phyloP scores from a whole-genome alignment of 2,113 vertebrate species.

The Campylomormyrus numenius region DNA sequence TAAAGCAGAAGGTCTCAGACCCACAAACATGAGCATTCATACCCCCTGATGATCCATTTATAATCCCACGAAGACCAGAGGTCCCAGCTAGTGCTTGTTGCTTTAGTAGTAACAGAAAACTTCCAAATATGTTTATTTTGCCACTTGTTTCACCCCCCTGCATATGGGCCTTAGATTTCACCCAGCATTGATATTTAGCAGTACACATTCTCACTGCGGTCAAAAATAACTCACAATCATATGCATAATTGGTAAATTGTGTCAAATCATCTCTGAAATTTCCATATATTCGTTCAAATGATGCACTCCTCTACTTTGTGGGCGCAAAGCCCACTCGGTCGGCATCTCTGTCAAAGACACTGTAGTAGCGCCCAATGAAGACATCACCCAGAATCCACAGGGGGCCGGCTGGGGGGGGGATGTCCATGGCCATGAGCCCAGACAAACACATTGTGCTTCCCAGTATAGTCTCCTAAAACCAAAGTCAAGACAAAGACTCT shows the following conservation, averaged over 20 bases:
- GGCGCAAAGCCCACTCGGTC: conserved; percentile 68
- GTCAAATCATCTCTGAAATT: neutral
- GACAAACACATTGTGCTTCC: conserved; percentile 62
- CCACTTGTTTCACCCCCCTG: neutral
- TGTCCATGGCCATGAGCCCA: conserved; percentile 73
- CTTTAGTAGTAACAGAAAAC: neutral
- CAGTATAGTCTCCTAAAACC: conserved; percentile 53
- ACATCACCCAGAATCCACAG: conserved; percentile 82
- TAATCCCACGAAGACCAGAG: neutral
- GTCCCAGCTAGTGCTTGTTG: neutral
- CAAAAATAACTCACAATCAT: neutral
- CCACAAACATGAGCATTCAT: neutral
- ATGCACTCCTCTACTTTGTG: conserved; percentile 38
- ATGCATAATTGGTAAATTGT: neutral
- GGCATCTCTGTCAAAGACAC: conserved; percentile 67
- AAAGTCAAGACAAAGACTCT: neutral
- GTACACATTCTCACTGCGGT: neutral
- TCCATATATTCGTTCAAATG: neutral
- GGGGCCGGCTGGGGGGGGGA: conserved; percentile 67
- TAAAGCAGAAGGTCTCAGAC: neutral
- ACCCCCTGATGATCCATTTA: neutral
- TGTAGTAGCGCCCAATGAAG: conserved; percentile 74
- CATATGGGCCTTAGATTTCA: neutral
- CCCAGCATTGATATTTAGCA: neutral
- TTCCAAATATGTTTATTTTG: neutral